phyloP scores from a whole-genome alignment of 2,797 vertebrate species.

The Muraenolepis orangiensis region DNA sequence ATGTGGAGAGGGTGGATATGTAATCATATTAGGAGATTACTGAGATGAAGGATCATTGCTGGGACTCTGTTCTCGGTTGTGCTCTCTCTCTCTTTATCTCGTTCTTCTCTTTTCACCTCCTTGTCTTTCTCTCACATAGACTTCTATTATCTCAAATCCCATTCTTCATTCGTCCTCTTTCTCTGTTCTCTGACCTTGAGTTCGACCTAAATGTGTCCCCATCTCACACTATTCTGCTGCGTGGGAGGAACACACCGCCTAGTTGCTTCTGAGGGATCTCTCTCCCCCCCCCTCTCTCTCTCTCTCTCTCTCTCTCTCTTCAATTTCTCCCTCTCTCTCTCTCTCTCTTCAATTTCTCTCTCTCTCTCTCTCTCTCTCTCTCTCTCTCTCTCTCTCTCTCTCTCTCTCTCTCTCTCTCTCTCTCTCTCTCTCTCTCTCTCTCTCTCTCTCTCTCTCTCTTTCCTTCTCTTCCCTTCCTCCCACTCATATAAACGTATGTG shows the following conservation, averaged over 20 bases:
- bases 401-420: slow-evolving; percentile 20
- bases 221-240: slow-evolving; percentile 23
- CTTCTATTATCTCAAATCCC: background rate
- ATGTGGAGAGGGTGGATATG: slow-evolving; percentile 31
- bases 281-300: slow-evolving; percentile 15
- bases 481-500: slow-evolving; percentile 26
- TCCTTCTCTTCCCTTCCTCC: slow-evolving; percentile 28
- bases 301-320: slow-evolving; percentile 18
- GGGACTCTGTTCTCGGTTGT: slow-evolving; percentile 23
- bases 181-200: slow-evolving; percentile 12
- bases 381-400: slow-evolving; percentile 31
- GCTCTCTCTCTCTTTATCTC: background rate
- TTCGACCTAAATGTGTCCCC: slow-evolving; percentile 36
- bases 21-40: slow-evolving; percentile 48
- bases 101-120: background rate
- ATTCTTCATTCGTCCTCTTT: slow-evolving; percentile 1
- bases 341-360: slow-evolving; percentile 12
- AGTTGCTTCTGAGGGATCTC: slow-evolving; percentile 28
- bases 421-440: slow-evolving; percentile 23
- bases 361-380: background rate
- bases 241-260: slow-evolving; percentile 41
- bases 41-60: slow-evolving; percentile 44
- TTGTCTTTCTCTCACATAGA: background rate
- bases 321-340: slow-evolving; percentile 30
- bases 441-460: background rate